These are phyloP conservation scores for Chascanopsetta lugubris DNA, from an alignment of 2,113 vertebrate species.

Conservation along the genomic window DNA sequence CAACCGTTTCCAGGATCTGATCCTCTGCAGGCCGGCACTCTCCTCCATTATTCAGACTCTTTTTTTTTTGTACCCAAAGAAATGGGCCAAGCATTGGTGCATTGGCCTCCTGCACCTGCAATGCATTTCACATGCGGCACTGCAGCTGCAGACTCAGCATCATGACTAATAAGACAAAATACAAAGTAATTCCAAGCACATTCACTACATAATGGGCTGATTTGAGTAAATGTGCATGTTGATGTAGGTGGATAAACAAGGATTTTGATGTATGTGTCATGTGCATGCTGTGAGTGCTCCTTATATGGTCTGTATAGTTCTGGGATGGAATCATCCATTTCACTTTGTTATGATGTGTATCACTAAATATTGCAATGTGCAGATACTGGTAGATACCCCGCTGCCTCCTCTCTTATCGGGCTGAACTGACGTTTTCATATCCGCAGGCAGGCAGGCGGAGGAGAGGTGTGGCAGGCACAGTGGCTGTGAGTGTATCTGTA, in stretches of 20 bases:
- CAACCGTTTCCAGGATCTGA: constrained; percentile 38
- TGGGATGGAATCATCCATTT: not conserved
- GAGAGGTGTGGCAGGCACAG: constrained; percentile 32
- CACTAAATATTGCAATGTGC: constrained; percentile 20
- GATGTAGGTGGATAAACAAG: constrained; percentile 7
- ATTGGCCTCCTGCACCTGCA: constrained; percentile 54
- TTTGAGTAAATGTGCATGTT: constrained; percentile 1
- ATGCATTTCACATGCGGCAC: constrained; percentile 38
- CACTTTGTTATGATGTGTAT: constrained; percentile 49
- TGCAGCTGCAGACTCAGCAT: constrained; percentile 39
- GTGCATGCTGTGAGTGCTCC: no score
- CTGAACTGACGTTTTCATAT: constrained; percentile 62
- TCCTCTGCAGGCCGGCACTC: constrained; percentile 61
- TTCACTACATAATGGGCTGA: not conserved
- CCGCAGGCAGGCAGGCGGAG: constrained; percentile 43
- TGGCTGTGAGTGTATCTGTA: constrained; percentile 41
- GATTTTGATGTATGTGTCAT: not conserved
- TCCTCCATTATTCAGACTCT: constrained; percentile 74
- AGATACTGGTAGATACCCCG: constrained; percentile 20
- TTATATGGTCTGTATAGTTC: no score
- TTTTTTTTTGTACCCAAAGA: constrained; percentile 39
- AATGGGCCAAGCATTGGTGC: constrained; percentile 50
- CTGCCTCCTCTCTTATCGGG: constrained; percentile 32
- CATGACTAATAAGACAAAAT: constrained; percentile 44
- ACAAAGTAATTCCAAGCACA: constrained; percentile 49